Conservation (phyloP, 2,888 invertebrate genomes). For the Tetramorium bicarinatum region DNA sequence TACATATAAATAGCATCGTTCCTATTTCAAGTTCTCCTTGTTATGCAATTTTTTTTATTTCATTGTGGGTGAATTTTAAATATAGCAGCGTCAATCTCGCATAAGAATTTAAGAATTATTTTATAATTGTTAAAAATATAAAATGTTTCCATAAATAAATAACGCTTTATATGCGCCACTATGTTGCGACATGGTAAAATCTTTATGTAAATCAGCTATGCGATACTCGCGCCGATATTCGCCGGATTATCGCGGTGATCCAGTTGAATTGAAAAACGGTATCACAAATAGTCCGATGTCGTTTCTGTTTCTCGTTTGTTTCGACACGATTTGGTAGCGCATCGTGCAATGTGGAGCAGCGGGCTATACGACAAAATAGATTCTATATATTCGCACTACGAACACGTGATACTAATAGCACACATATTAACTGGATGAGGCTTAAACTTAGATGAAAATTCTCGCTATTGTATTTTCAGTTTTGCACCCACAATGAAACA, state of each 20-base stretch:
- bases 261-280: slow-evolving; percentile 46
- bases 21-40: neutral
- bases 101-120: slow-evolving; percentile 5
- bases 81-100: neutral
- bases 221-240: neutral
- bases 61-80: neutral
- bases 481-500: slow-evolving; percentile 95
- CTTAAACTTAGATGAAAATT: neutral
- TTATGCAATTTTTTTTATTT: slow-evolving; percentile 6
- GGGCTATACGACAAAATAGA: slow-evolving; percentile 63
- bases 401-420: slow-evolving; percentile 49
- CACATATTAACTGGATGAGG: neutral
- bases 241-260: neutral
- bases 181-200: neutral
- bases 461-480: slow-evolving; percentile 88
- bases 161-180: neutral
- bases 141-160: neutral
- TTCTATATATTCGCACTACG: slow-evolving; percentile 66
- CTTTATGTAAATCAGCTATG: neutral
- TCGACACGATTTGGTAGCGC: slow-evolving; percentile 65
- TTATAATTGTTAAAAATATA: neutral
- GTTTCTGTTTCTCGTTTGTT: slow-evolving; percentile 68
- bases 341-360: slow-evolving; percentile 60
- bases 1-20: neutral
- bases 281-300: slow-evolving; percentile 26